phyloP scores from a whole-genome alignment of 2,888 invertebrate species.

The Platycheirus albimanus region DNA sequence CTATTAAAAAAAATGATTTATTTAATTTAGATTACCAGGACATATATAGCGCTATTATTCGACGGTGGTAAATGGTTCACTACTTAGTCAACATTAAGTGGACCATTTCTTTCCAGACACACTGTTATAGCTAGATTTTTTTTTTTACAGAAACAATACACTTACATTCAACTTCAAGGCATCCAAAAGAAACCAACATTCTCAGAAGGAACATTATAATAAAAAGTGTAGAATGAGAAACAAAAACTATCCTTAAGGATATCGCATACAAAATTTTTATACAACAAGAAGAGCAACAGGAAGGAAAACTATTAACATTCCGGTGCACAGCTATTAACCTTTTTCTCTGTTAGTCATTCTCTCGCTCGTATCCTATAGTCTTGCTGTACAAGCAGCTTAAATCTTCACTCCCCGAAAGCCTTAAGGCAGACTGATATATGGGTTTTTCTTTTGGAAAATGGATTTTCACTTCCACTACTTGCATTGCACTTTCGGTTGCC shows the following conservation, averaged over 20 bases:
- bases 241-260: slow-evolving; percentile 51
- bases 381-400: slow-evolving; percentile 6
- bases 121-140: neutral
- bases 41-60: too few relatives aligned
- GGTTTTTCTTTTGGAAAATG: slow-evolving; percentile 70
- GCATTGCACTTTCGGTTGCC: slow-evolving; percentile 71
- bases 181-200: slow-evolving; percentile 24
- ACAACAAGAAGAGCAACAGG: slow-evolving; percentile 75
- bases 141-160: neutral
- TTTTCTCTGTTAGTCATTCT: slow-evolving; percentile 66
- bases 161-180: slow-evolving; percentile 7
- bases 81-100: too few relatives aligned
- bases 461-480: slow-evolving; percentile 70
- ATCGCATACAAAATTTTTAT: slow-evolving; percentile 54
- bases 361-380: slow-evolving; percentile 8
- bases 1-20: too few relatives aligned
- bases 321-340: slow-evolving; percentile 77
- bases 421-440: slow-evolving; percentile 70
- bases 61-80: too few relatives aligned
- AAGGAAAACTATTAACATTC: slow-evolving; percentile 77
- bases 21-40: too few relatives aligned
- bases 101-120: slow-evolving; percentile 5
- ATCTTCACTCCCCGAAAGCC: slow-evolving; percentile 22
- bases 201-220: slow-evolving; percentile 36
- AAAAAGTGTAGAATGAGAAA: neutral